Conservation (phyloP, 2,797 vertebrate species). For the Sylvia borin region DNA sequence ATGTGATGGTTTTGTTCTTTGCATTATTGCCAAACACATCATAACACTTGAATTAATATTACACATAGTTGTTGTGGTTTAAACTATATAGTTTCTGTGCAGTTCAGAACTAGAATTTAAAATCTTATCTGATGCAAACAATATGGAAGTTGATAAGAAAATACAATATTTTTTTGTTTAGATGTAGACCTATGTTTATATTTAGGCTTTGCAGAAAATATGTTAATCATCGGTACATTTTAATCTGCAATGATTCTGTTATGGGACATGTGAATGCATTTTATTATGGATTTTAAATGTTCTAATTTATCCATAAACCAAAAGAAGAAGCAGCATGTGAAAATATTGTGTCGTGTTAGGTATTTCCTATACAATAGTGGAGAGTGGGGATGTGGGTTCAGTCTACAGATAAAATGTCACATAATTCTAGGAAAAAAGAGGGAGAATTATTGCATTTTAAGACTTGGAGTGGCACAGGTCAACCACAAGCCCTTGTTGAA, state of each 20-base stretch:
- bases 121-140: background rate
- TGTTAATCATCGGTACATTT: constrained; percentile 33
- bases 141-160: background rate
- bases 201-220: background rate
- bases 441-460: background rate
- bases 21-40: background rate
- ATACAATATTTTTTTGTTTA: background rate
- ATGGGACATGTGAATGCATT: constrained; percentile 30
- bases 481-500: background rate
- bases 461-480: background rate
- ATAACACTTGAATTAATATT: background rate
- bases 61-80: background rate
- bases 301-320: constrained; percentile 47
- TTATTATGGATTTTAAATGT: constrained; percentile 54
- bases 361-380: background rate
- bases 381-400: background rate
- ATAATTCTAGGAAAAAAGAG: background rate
- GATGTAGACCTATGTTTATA: background rate
- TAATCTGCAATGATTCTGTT: constrained; percentile 44
- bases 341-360: background rate
- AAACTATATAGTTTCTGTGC: background rate
- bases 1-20: background rate
- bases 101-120: background rate
- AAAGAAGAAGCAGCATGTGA: background rate
- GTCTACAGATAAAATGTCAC: background rate